phyloP scores from a whole-genome alignment of 2,888 invertebrate genomes.

The Hypena proboscidalis region DNA sequence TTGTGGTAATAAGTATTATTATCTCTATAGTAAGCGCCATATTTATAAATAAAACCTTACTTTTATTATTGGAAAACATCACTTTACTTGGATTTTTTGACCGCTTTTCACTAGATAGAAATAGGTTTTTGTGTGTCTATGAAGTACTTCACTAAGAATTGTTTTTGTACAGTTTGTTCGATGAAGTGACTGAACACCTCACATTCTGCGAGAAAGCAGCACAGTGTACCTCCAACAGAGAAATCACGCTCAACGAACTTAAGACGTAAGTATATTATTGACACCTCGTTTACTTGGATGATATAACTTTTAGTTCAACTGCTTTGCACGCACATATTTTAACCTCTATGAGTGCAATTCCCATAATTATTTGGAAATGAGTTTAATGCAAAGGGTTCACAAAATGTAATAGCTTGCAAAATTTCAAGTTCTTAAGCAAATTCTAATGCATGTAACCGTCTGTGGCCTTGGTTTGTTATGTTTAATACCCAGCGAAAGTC shows the following conservation, averaged over 20 bases:
- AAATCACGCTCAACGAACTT: slow-evolving; percentile 88
- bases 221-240: slow-evolving; percentile 88
- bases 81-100: background rate
- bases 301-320: background rate
- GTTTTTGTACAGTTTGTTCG: slow-evolving; percentile 78
- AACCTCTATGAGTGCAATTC: background rate
- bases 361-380: no score
- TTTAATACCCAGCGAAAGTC: no score
- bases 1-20: no score
- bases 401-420: no score
- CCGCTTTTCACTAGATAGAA: background rate
- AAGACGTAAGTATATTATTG: slow-evolving; percentile 87
- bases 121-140: no score
- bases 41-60: no score
- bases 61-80: background rate
- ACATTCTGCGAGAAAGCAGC: slow-evolving; percentile 89
- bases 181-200: slow-evolving; percentile 90
- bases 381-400: no score
- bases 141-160: background rate
- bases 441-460: no score
- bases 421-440: no score
- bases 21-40: no score
- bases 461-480: no score
- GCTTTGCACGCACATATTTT: background rate
- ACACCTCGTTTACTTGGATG: background rate